Base-by-base conservation (phyloP, 2,113 vertebrate species). In the Oncorhynchus clarkii region DNA sequence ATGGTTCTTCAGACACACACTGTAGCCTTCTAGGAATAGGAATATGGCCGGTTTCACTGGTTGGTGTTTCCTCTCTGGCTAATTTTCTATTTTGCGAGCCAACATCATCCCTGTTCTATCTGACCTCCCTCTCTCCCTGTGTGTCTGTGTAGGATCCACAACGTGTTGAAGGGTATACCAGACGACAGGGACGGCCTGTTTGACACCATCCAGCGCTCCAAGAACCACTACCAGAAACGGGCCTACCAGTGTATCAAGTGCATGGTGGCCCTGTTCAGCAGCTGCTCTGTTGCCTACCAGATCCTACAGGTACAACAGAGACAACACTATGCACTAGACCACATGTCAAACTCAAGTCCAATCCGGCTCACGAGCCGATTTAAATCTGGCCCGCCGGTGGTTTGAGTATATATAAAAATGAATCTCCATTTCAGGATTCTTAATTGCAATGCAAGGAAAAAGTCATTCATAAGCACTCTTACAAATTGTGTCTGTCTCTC, bases 171-270 rank as follows among this genome's bases (percentile, higher is more conserved):
- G 90, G 98, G 98, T 86, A 99, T 99, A 82, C 98, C 98, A 0
- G 98, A 99, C 87, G 98, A 99, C 85, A 92, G 98, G 80, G 98
- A 99, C 80, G 98, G 98, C 59, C 95, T 99, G 0, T 99, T 99
- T 90, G 98, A 99, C 91, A 99, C 98, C 92, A 99, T 99, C 90
- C 98, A 99, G 85, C 97, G 98, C 86, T 99, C 98, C 3, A 99
- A 99, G 92, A 99, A 99, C 92, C 98, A 99, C 94, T 99, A 99
- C 88, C 98, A 99, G 92, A 99, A 99, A 91, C 94, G 98, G 86
- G 98, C 98, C 75, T 99, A 99, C 86, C 98, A 99, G 82, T 99
- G 98, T 91, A 99, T 99, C 91, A 99, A 99, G 88, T 99, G 97
- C 92, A 99, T 99, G 98, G 98, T 99, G 84, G 97, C 97, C 67